Evolutionary conservation across 2,888 invertebrate species (phyloP).

Genomic region (Cryptocephalus moraei): DNA sequence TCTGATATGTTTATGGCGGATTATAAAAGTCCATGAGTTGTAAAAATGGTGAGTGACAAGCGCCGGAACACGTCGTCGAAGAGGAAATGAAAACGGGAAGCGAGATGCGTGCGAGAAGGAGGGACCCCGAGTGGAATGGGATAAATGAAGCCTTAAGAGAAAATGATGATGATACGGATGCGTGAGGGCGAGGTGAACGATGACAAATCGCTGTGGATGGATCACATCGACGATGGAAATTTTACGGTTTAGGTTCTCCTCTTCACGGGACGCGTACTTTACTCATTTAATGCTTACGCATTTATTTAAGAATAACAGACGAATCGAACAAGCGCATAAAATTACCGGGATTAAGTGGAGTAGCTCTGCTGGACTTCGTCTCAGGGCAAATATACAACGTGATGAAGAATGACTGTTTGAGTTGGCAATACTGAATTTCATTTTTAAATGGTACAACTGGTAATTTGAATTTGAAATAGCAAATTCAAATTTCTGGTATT

Average conservation of each 20-base stretch:
- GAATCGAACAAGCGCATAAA: too few relatives aligned
- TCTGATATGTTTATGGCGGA: slow-evolving; percentile 38
- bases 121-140: slow-evolving; percentile 19
- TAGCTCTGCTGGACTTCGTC: too few relatives aligned
- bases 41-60: slow-evolving; percentile 40
- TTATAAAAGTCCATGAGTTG: slow-evolving; percentile 42
- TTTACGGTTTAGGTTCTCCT: slow-evolving; percentile 1
- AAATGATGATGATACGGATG: slow-evolving; percentile 36
- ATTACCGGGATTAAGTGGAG: too few relatives aligned
- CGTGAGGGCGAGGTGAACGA: slow-evolving; percentile 26
- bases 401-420: too few relatives aligned
- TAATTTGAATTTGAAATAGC: too few relatives aligned
- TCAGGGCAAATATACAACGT: too few relatives aligned
- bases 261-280: too few relatives aligned
- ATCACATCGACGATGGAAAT: background rate
- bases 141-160: slow-evolving; percentile 40
- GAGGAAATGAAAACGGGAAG: slow-evolving; percentile 40
- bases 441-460: too few relatives aligned
- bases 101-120: slow-evolving; percentile 2
- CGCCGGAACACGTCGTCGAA: slow-evolving; percentile 34
- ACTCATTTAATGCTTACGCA: too few relatives aligned
- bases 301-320: too few relatives aligned
- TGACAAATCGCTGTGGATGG: slow-evolving; percentile 25
- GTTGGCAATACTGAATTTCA: too few relatives aligned
- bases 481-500: too few relatives aligned